Conservation (phyloP, 1,140 invertebrate genomes). For the Gyrodactylus bullatarudis region DNA sequence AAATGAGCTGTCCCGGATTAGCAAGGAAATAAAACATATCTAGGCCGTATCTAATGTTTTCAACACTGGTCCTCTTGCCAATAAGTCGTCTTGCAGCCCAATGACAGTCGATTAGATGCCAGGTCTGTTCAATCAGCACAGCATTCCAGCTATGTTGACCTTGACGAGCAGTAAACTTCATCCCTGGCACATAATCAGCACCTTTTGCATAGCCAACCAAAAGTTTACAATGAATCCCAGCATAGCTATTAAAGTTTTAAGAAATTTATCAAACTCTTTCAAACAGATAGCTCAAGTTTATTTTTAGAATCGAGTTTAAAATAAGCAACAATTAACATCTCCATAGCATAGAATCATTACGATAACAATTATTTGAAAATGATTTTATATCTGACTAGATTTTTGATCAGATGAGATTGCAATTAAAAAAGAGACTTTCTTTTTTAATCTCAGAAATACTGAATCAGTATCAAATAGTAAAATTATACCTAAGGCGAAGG, state of each 20-base stretch:
- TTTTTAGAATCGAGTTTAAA: too few relatives aligned
- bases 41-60: constrained; percentile 16
- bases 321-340: too few relatives aligned
- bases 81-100: constrained; percentile 20
- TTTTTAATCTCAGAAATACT: not conserved
- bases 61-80: constrained; percentile 14
- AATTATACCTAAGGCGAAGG: not conserved
- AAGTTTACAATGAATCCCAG: constrained; percentile 18
- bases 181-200: constrained; percentile 19
- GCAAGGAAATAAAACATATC: constrained; percentile 20
- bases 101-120: constrained; percentile 19
- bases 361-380: not conserved
- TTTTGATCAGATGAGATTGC: not conserved
- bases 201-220: constrained; percentile 21
- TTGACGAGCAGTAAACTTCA: constrained; percentile 16
- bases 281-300: too few relatives aligned
- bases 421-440: not conserved
- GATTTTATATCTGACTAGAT: not conserved
- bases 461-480: too few relatives aligned
- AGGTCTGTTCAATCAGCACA: constrained; percentile 18
- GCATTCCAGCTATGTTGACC: constrained; percentile 21
- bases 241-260: constrained; percentile 13
- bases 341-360: not conserved
- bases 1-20: constrained; percentile 18
- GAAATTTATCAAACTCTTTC: not conserved